A percentile compares a stretch with the other conserved stretches of the same genome.
Evolutionary conservation across 37 sponge, comb jelly and placozoan species (phyloP).

Genomic region (Lycopodina hypogea): DNA sequence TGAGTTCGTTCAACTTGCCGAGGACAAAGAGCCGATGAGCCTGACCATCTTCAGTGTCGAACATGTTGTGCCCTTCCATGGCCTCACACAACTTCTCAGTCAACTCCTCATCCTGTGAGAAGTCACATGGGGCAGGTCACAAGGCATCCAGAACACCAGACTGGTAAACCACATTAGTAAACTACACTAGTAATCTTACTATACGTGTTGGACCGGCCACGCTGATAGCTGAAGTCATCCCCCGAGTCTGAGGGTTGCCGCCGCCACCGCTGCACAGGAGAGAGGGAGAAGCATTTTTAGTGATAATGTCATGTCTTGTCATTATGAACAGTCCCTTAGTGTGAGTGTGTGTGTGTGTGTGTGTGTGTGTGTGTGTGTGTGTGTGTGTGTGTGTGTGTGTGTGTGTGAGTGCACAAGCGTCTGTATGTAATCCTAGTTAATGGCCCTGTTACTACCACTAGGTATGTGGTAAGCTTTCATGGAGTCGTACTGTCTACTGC

Average conservation of each 20-base stretch:
- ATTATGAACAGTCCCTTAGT: not conserved
- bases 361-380: too few relatives aligned
- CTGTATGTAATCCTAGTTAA: too few relatives aligned
- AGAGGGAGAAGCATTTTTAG: not conserved
- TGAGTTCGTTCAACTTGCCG: conserved; percentile 72
- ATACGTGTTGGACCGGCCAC: conserved; percentile 57
- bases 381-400: too few relatives aligned
- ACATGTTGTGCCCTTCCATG: conserved; percentile 67
- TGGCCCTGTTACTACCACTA: too few relatives aligned
- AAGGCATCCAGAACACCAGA: not conserved
- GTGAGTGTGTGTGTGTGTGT: not conserved
- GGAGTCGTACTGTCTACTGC: too few relatives aligned
- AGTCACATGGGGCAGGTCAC: too few relatives aligned
- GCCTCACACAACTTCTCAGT: conserved; percentile 66
- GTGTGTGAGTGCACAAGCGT: too few relatives aligned
- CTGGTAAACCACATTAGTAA: too few relatives aligned
- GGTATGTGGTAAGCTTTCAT: too few relatives aligned
- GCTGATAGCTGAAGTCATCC: conserved; percentile 82
- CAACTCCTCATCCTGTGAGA: conserved; percentile 70
- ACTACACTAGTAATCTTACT: not conserved
- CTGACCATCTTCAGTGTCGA: conserved; percentile 83
- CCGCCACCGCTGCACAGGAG: not conserved
- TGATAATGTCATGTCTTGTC: too few relatives aligned
- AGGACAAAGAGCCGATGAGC: conserved; percentile 79
- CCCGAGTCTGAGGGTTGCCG: conserved; percentile 33